Percentiles rank a stretch among this genome's conserved stretches.
Evolutionary conservation across 2,113 vertebrate genomes (phyloP).

Genomic region (Calypte anna): DNA sequence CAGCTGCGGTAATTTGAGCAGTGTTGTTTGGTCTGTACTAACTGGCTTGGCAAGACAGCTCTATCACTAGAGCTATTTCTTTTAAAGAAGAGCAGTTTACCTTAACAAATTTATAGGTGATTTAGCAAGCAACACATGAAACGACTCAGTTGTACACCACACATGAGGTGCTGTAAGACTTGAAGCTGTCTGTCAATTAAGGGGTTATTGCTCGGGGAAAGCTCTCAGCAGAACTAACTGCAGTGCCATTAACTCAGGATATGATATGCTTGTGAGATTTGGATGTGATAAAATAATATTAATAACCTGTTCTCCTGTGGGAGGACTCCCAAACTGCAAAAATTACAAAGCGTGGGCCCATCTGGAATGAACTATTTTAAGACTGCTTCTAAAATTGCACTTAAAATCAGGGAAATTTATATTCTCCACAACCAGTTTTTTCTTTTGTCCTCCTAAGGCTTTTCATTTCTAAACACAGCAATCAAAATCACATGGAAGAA

Average conservation of each 20-base stretch:
- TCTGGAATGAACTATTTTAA: background rate
- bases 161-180: background rate
- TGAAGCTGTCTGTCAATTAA: background rate
- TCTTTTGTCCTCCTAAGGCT: background rate
- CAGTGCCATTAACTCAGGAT: background rate
- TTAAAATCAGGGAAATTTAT: background rate
- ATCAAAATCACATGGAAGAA: background rate
- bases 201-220: background rate
- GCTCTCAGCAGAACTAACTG: background rate
- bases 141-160: background rate
- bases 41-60: background rate
- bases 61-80: background rate
- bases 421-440: background rate
- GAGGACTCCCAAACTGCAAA: background rate
- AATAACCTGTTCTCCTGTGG: background rate
- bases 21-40: background rate
- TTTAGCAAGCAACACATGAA: background rate
- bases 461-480: background rate
- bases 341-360: rapidly evolving
- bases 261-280: background rate
- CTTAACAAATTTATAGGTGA: background rate
- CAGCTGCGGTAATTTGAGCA: background rate
- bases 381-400: background rate
- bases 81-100: background rate
- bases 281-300: background rate